Evolutionary conservation across 2,888 invertebrate species (phyloP).

Genomic region (Spatulosminthurus flaviceps): DNA sequence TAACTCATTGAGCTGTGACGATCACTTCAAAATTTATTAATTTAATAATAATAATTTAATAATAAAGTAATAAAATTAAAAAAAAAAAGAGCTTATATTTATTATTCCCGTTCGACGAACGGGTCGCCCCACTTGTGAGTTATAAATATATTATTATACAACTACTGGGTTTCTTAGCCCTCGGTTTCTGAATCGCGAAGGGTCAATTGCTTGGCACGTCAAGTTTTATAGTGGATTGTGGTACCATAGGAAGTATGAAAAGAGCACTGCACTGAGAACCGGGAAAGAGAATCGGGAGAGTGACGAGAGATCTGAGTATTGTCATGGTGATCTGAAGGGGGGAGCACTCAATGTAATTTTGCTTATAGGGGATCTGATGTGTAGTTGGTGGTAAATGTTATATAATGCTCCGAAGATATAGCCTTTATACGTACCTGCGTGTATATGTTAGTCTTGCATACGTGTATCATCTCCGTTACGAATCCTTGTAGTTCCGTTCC

Average conservation of each 20-base stretch:
- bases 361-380: not conserved
- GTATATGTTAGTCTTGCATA: not conserved
- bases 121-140: no score
- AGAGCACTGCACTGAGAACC: not conserved
- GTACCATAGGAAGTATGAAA: not conserved
- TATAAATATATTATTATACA: no score
- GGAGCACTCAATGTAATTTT: conserved; percentile 28
- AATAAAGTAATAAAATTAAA: no score
- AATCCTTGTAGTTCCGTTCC: conserved; percentile 2
- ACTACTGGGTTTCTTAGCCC: no score
- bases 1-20: no score
- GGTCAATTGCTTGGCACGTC: not conserved
- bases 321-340: conserved; percentile 38
- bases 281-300: conserved; percentile 24
- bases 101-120: no score
- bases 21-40: no score
- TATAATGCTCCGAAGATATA: not conserved
- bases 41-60: no score
- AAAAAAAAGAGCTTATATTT: no score
- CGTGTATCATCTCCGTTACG: not conserved
- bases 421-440: not conserved
- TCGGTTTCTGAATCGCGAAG: no score
- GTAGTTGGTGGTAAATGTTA: no score
- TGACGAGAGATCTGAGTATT: conserved; percentile 32
- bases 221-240: not conserved